Base-by-base conservation (phyloP, 37 sponge, comb jelly and placozoan species). In the Dysidea cf. avara region DNA sequence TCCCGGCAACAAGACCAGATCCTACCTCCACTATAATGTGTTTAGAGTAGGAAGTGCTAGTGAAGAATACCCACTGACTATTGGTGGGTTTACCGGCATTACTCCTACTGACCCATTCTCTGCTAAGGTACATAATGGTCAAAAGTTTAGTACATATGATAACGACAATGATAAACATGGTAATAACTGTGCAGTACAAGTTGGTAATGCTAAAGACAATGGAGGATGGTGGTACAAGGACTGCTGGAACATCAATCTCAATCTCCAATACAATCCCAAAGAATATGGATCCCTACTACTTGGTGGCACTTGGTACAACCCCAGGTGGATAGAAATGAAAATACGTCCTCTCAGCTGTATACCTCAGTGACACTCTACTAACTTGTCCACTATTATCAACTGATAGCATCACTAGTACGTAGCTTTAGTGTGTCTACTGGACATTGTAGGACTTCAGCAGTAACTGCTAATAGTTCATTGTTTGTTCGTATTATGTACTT, bases 31-130 rank as follows among this genome's bases (percentile, higher is more conserved):
- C 7, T 75, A 75, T 62, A 75, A 28, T 32, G n/a, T 14, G 30
- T 75, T 75, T 47, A 26, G 37, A 24, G 76, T 75, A 52, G 64
- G 64, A 6, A 49, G 61, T 36, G 64, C 76, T 52, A 37, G 34
- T 4, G 31, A 49, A 11, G 61, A 61, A 22, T 75, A 75, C 34
- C 34, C 46, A 11, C 53, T 61, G n/a, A 47, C 39, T 31, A 61
- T 75, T 75, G 63, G 48, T 63, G 64, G 64, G n/a, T 75, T 61
- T 43, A 32, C 62, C 29, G 76, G 76, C 28, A 75, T 40, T 21
- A 62, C 76, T 28, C 63, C 63, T 34, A 34, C 59, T 39, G 49
- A 39, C 39, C 64, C 53, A 24, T 75, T 32, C 47, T 20, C 67
- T 13, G 11, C 36, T 16, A 49, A 38, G 34, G 7, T 7, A 25